A percentile compares a stretch with the other conserved stretches of the same genome.
phyloP scores from a whole-genome alignment of 2,113 vertebrate species.

The Lagopus leucura region DNA sequence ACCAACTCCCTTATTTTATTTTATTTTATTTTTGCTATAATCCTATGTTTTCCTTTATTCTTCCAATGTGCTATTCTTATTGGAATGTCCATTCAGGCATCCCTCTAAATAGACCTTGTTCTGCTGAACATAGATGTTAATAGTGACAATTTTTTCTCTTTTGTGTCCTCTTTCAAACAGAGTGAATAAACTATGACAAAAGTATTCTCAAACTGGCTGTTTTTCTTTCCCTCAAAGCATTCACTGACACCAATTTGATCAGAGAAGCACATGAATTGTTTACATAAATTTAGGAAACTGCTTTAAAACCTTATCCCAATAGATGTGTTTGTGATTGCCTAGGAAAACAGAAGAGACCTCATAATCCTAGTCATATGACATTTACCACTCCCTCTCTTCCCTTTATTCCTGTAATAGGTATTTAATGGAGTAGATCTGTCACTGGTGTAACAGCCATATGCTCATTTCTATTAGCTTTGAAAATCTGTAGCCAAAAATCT shows the following conservation, averaged over 20 bases:
- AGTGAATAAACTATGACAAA: neutral
- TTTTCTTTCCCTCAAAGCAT: neutral
- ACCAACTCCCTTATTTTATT: neutral
- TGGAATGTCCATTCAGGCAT: neutral
- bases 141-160: neutral
- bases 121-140: neutral
- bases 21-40: neutral
- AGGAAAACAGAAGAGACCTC: neutral
- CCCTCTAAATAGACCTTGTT: neutral
- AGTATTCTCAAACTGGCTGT: rapidly evolving
- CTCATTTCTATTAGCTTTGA: neutral
- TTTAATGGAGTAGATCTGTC: neutral
- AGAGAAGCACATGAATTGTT: neutral
- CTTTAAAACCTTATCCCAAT: neutral
- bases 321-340: neutral
- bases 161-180: neutral
- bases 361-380: neutral
- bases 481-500: neutral
- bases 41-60: neutral
- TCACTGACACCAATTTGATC: neutral
- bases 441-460: neutral
- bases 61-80: neutral
- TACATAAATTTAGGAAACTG: neutral
- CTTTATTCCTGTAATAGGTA: neutral
- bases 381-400: neutral